Base-by-base conservation (phyloP, 2,113 vertebrate genomes). In the Etheostoma spectabile region DNA sequence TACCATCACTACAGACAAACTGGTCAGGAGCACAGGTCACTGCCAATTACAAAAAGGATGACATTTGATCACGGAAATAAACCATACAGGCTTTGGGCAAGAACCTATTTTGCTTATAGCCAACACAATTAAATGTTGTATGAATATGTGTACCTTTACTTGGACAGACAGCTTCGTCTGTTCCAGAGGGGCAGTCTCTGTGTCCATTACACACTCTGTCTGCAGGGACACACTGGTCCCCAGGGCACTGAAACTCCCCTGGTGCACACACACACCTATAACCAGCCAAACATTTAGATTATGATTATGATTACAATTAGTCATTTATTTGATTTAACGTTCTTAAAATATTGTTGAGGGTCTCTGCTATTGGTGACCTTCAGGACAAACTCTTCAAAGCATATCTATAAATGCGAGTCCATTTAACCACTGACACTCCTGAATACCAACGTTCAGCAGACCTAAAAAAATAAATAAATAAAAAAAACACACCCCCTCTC, bases 141-240 rank as follows among this genome's bases (percentile, higher is more conserved):
- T 38, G 13, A 2, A 62, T 15, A 22, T 16, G 24, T 88, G 77
- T 90, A 99, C 97, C 96, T 88, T 93, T 92, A 56, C 79, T 68
- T 18, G 90, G 93, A 79, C 97, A 99, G 55, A 96, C 84, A 0
- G 93, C 93, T 88, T 99, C 96, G 0, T 98, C 97, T 0, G 91
- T 88, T 13, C 96, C 96, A 0, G 94, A 86, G 0, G 82, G 56
- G n/a, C 97, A 97, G 92, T 98, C 95, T 1, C 33, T 89, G 53
- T 22, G 88, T 4, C 97, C 96, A 0, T 98, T 92, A 16, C 98
- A 99, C 52, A 97, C 88, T 57, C 85, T 88, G 12, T 93, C 64
- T 0, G 75, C 88, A 19, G 95, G 79, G 16, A 97, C 70, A 87
- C 97, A 99, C 45, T 3, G 83, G 0, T 86, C 91, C 0, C 93